Percentiles rank a stretch among this genome's conserved stretches.
Evolutionary conservation across 1,140 invertebrate genomes (phyloP).

Genomic region (Cataglyphis hispanica): DNA sequence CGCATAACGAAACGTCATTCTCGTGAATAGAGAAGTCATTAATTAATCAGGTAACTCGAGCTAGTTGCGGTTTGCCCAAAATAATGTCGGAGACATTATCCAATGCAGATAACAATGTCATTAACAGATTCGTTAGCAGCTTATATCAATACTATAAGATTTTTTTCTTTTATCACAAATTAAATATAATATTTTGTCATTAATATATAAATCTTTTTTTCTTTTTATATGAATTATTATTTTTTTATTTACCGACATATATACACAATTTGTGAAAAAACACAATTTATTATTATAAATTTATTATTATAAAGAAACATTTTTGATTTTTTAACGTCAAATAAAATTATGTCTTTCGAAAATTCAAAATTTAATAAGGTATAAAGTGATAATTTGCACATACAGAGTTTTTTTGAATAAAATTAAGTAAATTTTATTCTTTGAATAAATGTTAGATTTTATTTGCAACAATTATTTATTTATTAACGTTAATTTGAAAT

Average conservation of each 20-base stretch:
- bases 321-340: too few species aligned
- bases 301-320: too few species aligned
- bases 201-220: neutral
- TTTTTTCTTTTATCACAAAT: neutral
- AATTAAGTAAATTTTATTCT: too few species aligned
- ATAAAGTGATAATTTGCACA: too few species aligned
- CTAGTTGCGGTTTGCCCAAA: conserved; percentile 36
- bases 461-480: too few species aligned
- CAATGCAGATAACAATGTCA: neutral
- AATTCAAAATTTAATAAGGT: too few species aligned
- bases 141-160: neutral
- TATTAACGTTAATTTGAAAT: too few species aligned
- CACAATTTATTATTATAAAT: too few species aligned
- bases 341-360: too few species aligned
- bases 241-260: neutral
- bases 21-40: conserved; percentile 61
- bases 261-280: neutral
- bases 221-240: neutral
- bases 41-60: conserved; percentile 67
- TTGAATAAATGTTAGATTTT: too few species aligned
- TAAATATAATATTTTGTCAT: too few species aligned
- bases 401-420: too few species aligned
- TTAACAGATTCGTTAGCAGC: neutral
- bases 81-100: conserved; percentile 45
- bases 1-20: conserved; percentile 72